Evolutionary conservation across 2,888 invertebrate genomes (phyloP).

Genomic region (Cetonia aurata): DNA sequence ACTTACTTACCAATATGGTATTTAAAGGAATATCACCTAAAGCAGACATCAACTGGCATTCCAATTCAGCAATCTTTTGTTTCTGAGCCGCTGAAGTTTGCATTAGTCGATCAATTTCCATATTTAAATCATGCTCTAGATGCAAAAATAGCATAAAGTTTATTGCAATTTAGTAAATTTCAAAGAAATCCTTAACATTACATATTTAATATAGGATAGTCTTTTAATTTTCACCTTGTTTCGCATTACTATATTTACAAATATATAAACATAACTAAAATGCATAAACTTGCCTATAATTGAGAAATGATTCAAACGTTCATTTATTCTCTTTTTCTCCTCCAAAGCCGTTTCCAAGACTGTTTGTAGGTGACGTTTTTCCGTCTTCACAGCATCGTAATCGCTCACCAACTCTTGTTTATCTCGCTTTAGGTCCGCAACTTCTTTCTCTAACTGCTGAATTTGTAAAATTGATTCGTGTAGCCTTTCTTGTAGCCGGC

Average conservation of each 20-base stretch:
- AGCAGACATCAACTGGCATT: slow-evolving; percentile 55
- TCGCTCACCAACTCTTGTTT: slow-evolving; percentile 67
- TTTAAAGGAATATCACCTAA: slow-evolving; percentile 13
- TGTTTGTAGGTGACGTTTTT: slow-evolving; percentile 72
- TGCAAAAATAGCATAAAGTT: not conserved
- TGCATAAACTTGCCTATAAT: slow-evolving; percentile 67
- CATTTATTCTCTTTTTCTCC: slow-evolving; percentile 71
- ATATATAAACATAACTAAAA: not conserved
- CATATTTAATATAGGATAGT: too few relatives aligned
- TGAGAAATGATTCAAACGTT: slow-evolving; percentile 72
- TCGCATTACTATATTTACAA: too few relatives aligned
- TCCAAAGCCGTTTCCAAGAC: slow-evolving; percentile 69
- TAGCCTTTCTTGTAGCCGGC: slow-evolving; percentile 66
- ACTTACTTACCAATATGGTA: slow-evolving; percentile 10
- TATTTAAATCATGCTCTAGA: slow-evolving; percentile 69
- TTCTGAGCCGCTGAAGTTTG: slow-evolving; percentile 65
- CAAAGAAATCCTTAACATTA: too few relatives aligned
- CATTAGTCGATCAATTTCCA: slow-evolving; percentile 68
- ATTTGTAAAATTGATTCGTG: slow-evolving; percentile 67
- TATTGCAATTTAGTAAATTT: too few relatives aligned
- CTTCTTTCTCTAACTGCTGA: slow-evolving; percentile 67
- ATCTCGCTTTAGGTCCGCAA: slow-evolving; percentile 64
- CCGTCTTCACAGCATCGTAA: slow-evolving; percentile 68
- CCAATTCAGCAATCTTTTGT: slow-evolving; percentile 66
- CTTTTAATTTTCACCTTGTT: too few relatives aligned